phyloP scores from a whole-genome alignment of 2,888 invertebrate genomes.

The Dorcus hopei region DNA sequence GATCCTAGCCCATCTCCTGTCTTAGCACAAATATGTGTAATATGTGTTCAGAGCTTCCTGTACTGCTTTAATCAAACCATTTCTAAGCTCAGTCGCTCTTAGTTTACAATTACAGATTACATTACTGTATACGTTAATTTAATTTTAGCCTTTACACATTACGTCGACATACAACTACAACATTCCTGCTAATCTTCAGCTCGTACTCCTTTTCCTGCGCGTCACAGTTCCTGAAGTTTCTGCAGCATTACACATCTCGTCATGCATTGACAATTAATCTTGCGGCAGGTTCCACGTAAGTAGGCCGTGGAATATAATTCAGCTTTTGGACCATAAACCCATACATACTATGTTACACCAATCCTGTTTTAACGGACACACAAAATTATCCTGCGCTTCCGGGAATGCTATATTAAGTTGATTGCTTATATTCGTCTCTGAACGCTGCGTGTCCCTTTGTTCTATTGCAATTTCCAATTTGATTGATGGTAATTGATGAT shows the following conservation, averaged over 20 bases:
- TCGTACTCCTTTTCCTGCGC: neutral
- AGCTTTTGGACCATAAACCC: too few relatives aligned
- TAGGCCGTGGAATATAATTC: too few relatives aligned
- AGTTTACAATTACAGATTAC: slow-evolving; percentile 5
- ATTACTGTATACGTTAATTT: slow-evolving; percentile 2
- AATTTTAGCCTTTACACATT: neutral
- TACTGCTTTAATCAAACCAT: slow-evolving; percentile 7
- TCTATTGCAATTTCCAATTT: too few relatives aligned
- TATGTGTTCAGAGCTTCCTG: slow-evolving; percentile 5
- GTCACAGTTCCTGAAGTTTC: neutral
- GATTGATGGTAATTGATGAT: too few relatives aligned
- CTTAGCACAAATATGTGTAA: slow-evolving; percentile 10
- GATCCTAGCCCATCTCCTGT: slow-evolving; percentile 7
- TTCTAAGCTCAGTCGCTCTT: slow-evolving; percentile 5
- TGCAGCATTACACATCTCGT: neutral
- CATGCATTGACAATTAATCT: too few relatives aligned
- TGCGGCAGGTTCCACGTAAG: too few relatives aligned
- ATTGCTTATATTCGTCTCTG: too few relatives aligned
- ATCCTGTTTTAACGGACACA: too few relatives aligned
- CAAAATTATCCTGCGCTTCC: too few relatives aligned
- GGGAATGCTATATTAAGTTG: too few relatives aligned
- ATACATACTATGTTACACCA: too few relatives aligned
- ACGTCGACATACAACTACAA: neutral
- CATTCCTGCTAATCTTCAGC: neutral
- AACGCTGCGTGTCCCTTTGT: too few relatives aligned